A percentile compares a stretch with the other conserved stretches of the same genome.
Evolutionary conservation across 2,113 vertebrate genomes (phyloP).

Genomic region (Centropus bengalensis): DNA sequence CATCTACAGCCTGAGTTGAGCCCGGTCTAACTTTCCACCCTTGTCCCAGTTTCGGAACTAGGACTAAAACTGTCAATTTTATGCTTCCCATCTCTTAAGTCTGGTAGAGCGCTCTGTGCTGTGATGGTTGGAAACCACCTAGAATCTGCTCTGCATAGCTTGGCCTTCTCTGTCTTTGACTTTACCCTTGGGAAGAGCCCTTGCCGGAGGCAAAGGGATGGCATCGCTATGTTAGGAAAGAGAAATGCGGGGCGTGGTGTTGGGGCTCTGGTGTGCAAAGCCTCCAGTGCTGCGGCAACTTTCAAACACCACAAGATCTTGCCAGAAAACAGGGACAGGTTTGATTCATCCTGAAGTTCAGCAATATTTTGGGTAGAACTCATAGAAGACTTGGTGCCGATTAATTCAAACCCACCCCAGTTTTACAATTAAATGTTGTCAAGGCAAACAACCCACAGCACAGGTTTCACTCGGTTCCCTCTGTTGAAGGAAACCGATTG

Average conservation of each 20-base stretch:
- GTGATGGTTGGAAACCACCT: background rate
- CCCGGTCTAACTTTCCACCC: background rate
- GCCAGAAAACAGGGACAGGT: background rate
- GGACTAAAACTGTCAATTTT: background rate
- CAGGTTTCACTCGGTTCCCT: background rate
- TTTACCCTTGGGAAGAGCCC: background rate
- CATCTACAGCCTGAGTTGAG: background rate
- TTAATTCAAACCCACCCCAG: background rate
- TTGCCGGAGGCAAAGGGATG: background rate
- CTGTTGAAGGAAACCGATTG: too few relatives aligned
- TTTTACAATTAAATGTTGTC: background rate
- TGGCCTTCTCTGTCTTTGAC: background rate
- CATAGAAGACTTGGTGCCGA: background rate
- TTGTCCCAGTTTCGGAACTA: background rate
- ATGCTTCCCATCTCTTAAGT: accelerated
- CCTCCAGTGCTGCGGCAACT: background rate
- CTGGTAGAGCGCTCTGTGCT: background rate
- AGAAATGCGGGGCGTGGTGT: accelerated
- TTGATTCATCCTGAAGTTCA: background rate
- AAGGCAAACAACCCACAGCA: background rate
- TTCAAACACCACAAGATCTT: accelerated
- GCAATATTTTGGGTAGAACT: background rate
- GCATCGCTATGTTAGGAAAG: accelerated
- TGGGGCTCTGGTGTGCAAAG: background rate
- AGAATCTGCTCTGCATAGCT: background rate